A percentile compares a stretch with the other conserved stretches of the same genome.
Conservation (phyloP, 23 tunicate species). For the Trididemnum miniatum region DNA sequence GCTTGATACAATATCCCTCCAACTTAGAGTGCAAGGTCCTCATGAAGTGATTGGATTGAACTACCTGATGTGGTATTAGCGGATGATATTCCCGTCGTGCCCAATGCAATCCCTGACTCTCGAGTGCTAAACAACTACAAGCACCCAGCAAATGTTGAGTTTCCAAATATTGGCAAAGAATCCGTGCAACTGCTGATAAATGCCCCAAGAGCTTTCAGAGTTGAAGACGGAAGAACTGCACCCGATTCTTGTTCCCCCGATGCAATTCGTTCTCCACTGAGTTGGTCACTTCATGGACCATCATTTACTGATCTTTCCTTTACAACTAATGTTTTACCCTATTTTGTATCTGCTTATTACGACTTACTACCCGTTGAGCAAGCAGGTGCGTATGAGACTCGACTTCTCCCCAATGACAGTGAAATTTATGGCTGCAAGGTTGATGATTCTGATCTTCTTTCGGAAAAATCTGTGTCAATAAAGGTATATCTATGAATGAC, state of each 20-base stretch:
- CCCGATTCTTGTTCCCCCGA: slow-evolving; percentile 1
- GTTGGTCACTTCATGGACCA: slow-evolving; percentile 10
- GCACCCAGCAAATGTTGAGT: not conserved
- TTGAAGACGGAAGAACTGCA: not conserved
- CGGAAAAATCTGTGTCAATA: not conserved
- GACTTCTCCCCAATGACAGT: not conserved
- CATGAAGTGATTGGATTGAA: not conserved
- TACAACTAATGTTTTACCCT: not conserved
- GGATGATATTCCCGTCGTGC: not conserved
- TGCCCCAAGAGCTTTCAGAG: slow-evolving; percentile 4
- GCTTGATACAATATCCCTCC: not conserved
- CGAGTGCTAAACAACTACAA: not conserved
- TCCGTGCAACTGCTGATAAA: not conserved
- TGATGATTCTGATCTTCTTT: not conserved
- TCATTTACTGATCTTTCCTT: not conserved
- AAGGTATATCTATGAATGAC: too few species aligned
- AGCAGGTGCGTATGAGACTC: not conserved
- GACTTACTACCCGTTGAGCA: not conserved
- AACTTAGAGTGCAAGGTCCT: not conserved
- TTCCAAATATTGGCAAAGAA: not conserved
- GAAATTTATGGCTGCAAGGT: not conserved
- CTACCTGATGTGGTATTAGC: slow-evolving; percentile 3
- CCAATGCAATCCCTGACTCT: not conserved
- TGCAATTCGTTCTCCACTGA: not conserved
- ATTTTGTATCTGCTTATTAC: not conserved